These are phyloP conservation scores for Etheostoma nigrum DNA, from an alignment of 2,797 vertebrate species.

Conservation along the genomic window DNA sequence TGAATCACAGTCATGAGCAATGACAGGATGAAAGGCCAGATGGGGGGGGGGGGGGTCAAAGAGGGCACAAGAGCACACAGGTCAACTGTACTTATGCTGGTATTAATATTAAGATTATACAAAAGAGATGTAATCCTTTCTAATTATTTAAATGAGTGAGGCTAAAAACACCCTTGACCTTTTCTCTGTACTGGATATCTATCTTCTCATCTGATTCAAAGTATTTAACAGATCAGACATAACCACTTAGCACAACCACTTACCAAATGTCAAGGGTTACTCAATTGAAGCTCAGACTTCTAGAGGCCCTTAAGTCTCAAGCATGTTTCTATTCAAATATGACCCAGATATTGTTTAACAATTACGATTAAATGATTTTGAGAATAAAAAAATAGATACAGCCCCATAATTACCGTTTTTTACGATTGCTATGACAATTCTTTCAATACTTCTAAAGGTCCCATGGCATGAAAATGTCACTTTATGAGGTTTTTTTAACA, in stretches of 20 bases:
- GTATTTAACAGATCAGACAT: not conserved
- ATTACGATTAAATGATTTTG: not conserved
- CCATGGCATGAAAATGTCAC: no score
- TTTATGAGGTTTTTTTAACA: no score
- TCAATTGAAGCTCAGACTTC: not conserved
- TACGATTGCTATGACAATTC: no score
- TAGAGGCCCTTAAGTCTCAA: not conserved
- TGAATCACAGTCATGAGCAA: constrained; percentile 54
- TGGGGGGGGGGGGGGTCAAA: not conserved
- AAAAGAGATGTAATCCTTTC: not conserved
- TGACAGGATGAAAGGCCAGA: constrained; percentile 29
- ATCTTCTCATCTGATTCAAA: constrained; percentile 8
- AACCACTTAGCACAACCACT: constrained; percentile 24
- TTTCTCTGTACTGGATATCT: not conserved
- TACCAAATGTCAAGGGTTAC: not conserved
- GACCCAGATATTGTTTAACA: not conserved
- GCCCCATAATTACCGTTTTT: not conserved
- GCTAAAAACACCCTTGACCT: constrained; percentile 8
- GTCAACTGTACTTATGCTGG: not conserved
- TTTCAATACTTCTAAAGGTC: no score
- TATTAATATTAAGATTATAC: not conserved
- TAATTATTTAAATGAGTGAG: not conserved
- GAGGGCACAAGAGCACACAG: not conserved
- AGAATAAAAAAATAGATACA: not conserved
- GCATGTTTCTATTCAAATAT: not conserved